Evolutionary conservation across 2,888 invertebrate species (phyloP).

Genomic region (Aphodius granarius): DNA sequence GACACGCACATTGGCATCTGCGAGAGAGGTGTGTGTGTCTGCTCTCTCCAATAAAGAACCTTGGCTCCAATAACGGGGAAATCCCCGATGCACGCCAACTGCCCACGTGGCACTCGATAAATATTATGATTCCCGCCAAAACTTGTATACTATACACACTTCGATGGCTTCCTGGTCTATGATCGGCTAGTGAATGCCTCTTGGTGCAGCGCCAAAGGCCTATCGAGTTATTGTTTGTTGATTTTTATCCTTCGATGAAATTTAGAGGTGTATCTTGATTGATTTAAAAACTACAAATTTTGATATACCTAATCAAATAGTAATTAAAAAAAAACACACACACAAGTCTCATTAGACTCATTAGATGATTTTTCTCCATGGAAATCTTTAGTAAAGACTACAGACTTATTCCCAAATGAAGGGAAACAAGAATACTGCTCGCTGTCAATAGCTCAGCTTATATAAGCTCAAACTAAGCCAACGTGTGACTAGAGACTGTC

Average conservation of each 20-base stretch:
- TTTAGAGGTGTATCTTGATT: not conserved
- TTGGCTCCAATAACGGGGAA: conserved; percentile 45
- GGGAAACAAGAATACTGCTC: too few relatives aligned
- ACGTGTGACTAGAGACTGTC: too few relatives aligned
- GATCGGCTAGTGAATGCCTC: not conserved
- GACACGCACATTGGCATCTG: conserved; percentile 43
- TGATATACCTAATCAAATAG: too few relatives aligned
- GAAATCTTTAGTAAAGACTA: too few relatives aligned
- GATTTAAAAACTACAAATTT: not conserved
- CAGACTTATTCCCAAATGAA: too few relatives aligned
- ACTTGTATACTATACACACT: not conserved
- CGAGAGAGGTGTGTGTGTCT: too few relatives aligned
- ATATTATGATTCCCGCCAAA: conserved; percentile 42
- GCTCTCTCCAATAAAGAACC: conserved; percentile 39
- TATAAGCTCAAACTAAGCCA: too few relatives aligned
- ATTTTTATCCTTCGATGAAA: not conserved
- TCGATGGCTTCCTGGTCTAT: not conserved
- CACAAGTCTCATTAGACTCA: too few relatives aligned
- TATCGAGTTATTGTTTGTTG: not conserved
- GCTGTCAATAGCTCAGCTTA: too few relatives aligned
- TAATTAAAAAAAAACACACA: too few relatives aligned
- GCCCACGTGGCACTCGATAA: conserved; percentile 40
- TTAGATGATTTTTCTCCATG: too few relatives aligned
- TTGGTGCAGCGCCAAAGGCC: not conserved
- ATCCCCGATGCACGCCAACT: conserved; percentile 45